phyloP scores from a whole-genome alignment of 2,888 invertebrate genomes.

The Heliconius hortense region DNA sequence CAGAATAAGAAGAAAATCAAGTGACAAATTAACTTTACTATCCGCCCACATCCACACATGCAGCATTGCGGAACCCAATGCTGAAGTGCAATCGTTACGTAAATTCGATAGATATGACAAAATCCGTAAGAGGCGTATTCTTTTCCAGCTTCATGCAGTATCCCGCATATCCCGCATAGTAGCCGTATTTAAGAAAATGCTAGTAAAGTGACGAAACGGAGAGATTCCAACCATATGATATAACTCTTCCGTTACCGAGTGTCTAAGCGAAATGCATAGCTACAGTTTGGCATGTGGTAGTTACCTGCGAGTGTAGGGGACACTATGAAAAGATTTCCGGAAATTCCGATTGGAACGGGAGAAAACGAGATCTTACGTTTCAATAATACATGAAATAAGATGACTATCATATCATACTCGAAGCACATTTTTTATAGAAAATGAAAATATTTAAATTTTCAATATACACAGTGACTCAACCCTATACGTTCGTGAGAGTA shows the following conservation, averaged over 20 bases:
- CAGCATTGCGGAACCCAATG: slow-evolving; percentile 5
- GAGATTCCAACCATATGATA: no score
- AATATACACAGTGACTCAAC: not conserved
- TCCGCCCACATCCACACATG: not conserved
- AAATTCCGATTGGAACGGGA: no score
- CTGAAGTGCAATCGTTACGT: not conserved
- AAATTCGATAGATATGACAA: not conserved
- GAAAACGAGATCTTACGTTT: no score
- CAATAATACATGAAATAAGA: no score
- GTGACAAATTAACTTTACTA: not conserved
- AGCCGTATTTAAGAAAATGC: not conserved
- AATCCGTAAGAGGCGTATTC: no score
- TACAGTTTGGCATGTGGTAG: no score
- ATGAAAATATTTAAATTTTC: not conserved
- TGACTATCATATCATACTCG: no score
- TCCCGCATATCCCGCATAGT: not conserved
- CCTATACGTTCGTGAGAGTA: not conserved
- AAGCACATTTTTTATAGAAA: not conserved
- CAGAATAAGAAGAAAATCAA: not conserved
- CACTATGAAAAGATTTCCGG: no score
- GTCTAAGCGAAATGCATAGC: no score
- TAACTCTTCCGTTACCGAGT: no score
- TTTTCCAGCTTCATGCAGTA: not conserved
- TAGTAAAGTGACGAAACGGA: not conserved
- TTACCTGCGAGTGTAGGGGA: no score